phyloP scores from a whole-genome alignment of 2,113 vertebrate genomes.

The Malurus alboscapulatus region DNA sequence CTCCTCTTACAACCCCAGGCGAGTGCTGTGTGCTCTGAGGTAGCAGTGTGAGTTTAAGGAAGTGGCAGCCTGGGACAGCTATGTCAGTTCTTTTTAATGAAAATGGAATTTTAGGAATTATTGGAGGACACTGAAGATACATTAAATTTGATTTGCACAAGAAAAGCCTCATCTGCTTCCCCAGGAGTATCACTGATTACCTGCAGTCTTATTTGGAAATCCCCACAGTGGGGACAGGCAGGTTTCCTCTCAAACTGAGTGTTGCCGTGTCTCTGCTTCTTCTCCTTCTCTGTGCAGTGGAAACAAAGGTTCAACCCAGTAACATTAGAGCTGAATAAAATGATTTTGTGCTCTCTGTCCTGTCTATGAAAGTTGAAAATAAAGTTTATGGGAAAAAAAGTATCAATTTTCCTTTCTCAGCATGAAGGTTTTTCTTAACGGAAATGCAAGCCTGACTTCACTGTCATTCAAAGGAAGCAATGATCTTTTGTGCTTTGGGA shows the following conservation, averaged over 20 bases:
- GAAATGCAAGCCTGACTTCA: not conserved
- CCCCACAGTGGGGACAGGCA: not conserved
- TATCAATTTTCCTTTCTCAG: not conserved
- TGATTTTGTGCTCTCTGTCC: not conserved
- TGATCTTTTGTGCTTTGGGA: not conserved
- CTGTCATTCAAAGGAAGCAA: not conserved
- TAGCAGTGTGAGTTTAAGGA: not conserved
- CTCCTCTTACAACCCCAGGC: accelerated
- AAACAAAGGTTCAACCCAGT: not conserved
- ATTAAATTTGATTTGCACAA: not conserved
- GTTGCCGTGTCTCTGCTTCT: not conserved
- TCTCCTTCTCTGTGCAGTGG: not conserved
- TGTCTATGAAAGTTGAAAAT: not conserved
- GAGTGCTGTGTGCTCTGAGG: not conserved
- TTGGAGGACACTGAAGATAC: not conserved
- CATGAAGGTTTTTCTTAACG: not conserved
- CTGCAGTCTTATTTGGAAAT: not conserved
- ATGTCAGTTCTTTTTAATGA: not conserved
- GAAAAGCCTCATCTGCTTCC: not conserved
- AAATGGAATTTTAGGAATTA: not conserved
- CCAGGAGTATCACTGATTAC: not conserved
- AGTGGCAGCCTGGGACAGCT: not conserved
- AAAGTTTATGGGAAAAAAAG: not conserved
- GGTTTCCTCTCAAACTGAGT: not conserved
- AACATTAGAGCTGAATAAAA: not conserved